phyloP scores from a whole-genome alignment of 2,888 invertebrate species.

The Prosopocoilus inquinatus region DNA sequence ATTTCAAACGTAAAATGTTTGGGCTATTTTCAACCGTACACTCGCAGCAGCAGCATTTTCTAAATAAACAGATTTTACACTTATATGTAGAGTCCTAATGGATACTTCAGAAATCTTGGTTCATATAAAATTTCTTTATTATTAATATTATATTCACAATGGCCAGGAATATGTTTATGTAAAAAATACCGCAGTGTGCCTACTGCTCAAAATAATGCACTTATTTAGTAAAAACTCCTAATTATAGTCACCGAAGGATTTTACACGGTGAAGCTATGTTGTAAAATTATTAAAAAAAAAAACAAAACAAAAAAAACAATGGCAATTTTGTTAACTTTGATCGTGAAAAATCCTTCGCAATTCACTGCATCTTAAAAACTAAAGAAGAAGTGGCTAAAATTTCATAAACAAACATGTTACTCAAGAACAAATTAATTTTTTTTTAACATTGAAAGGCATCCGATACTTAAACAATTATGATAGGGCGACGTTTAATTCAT shows the following conservation, averaged over 20 bases:
- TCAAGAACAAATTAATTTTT: slow-evolving; percentile 5
- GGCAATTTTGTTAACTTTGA: slow-evolving; percentile 4
- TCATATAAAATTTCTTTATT: slow-evolving; percentile 31
- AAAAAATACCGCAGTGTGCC: slow-evolving; percentile 39
- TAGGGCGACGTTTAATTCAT: slow-evolving; percentile 1
- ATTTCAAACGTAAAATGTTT: slow-evolving; percentile 44
- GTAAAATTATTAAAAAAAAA: slow-evolving; percentile 2
- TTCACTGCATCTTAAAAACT: slow-evolving; percentile 10
- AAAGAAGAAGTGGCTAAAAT: background rate
- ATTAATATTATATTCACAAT: slow-evolving; percentile 28
- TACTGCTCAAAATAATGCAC: slow-evolving; percentile 38
- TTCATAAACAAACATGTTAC: slow-evolving; percentile 6
- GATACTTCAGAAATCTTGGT: slow-evolving; percentile 11
- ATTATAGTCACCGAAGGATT: slow-evolving; percentile 39
- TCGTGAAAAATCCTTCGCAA: slow-evolving; percentile 15
- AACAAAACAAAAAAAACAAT: background rate
- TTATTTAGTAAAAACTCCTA: slow-evolving; percentile 44
- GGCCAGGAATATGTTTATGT: slow-evolving; percentile 34
- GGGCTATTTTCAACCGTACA: slow-evolving; percentile 43
- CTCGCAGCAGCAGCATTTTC: slow-evolving; percentile 39
- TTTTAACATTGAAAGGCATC: slow-evolving; percentile 1
- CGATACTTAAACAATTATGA: slow-evolving; percentile 1
- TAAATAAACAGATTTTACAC: slow-evolving; percentile 37
- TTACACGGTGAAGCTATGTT: slow-evolving; percentile 32
- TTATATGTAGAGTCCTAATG: slow-evolving; percentile 1